Conservation (phyloP, 2,113 vertebrate genomes). For the Sylvia atricapilla region DNA sequence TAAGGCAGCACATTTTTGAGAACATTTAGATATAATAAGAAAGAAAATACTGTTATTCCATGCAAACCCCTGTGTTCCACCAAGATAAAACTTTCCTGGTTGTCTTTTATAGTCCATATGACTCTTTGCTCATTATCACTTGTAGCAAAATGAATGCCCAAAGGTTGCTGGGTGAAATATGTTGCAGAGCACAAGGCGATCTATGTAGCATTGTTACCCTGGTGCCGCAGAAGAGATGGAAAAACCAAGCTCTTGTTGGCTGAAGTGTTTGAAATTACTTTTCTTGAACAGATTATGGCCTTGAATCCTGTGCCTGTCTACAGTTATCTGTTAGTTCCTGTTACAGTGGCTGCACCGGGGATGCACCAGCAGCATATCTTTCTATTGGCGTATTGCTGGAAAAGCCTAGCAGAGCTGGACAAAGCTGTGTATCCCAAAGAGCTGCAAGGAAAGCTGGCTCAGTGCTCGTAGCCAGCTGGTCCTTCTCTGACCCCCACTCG, state of each 20-base stretch:
- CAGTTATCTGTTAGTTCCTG: background rate
- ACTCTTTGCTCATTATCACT: background rate
- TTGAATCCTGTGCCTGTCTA: background rate
- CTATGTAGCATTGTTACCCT: background rate
- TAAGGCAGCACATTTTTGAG: background rate
- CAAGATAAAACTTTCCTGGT: background rate
- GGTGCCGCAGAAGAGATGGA: background rate
- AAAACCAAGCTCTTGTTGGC: background rate
- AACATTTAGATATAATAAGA: background rate
- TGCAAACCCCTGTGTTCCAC: background rate
- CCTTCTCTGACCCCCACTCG: background rate
- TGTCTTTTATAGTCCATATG: background rate
- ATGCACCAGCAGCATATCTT: background rate
- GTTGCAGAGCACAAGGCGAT: background rate
- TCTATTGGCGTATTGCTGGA: fast-evolving
- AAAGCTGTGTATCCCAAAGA: background rate
- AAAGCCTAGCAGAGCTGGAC: background rate
- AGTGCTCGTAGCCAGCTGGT: background rate
- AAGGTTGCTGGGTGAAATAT: background rate
- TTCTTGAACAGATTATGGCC: background rate
- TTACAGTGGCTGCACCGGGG: background rate
- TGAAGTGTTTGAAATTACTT: background rate
- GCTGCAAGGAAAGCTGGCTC: background rate
- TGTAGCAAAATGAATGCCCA: background rate
- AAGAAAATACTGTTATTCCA: background rate